phyloP scores from a whole-genome alignment of 2,797 vertebrate species.

The Pterois miles region DNA sequence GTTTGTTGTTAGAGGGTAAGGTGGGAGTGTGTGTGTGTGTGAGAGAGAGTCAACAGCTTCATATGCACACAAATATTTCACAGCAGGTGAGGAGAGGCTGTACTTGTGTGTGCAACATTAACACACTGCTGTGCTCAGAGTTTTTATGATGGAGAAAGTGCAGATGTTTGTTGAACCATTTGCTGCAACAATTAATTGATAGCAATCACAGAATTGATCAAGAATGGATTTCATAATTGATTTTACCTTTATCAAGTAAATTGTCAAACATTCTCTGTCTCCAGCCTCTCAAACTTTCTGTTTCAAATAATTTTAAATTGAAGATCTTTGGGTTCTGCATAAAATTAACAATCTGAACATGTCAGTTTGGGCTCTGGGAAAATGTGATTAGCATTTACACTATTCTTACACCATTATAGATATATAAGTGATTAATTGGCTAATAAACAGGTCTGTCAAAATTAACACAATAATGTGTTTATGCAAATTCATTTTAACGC shows the following conservation, averaged over 20 bases:
- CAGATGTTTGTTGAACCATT: neutral
- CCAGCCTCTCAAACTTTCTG: neutral
- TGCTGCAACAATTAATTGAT: neutral
- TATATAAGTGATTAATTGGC: neutral
- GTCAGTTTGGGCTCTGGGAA: neutral
- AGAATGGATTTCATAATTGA: neutral
- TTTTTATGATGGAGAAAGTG: neutral
- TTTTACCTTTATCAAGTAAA: neutral
- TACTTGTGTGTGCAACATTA: neutral
- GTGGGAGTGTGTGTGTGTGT: conserved; percentile 6
- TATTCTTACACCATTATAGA: neutral
- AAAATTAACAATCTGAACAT: neutral
- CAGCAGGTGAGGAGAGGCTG: conserved; percentile 20
- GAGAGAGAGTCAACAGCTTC: conserved; percentile 32
- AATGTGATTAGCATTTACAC: neutral
- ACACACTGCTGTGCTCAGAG: neutral
- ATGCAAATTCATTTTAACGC: too few species aligned
- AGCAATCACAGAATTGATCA: neutral
- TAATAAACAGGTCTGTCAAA: too few species aligned
- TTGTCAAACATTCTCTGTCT: neutral
- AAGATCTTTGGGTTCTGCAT: neutral
- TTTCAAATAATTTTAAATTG: neutral
- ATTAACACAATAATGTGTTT: too few species aligned
- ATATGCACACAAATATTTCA: conserved; percentile 25
- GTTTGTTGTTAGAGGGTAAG: conserved; percentile 36